Evolutionary conservation across 2,888 invertebrate species (phyloP).

Genomic region (Eupelmus urozonus): DNA sequence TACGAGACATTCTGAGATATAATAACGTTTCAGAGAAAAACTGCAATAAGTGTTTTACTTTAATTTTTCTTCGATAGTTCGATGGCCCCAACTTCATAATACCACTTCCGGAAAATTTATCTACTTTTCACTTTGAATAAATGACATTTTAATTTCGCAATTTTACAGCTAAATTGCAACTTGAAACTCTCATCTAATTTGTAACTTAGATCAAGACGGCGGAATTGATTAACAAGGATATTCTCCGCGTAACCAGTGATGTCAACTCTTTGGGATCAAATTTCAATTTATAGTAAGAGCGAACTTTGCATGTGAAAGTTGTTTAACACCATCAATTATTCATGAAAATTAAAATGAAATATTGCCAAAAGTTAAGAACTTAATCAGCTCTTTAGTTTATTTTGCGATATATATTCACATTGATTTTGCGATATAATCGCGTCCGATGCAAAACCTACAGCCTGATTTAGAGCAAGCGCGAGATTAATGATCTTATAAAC

Average conservation of each 20-base stretch:
- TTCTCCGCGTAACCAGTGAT: too few species aligned
- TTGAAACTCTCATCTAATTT: too few species aligned
- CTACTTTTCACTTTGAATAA: too few species aligned
- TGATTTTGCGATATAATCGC: background rate
- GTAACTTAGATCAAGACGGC: too few species aligned
- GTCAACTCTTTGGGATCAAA: background rate
- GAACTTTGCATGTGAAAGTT: conserved; percentile 5
- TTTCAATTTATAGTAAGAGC: conserved; percentile 6
- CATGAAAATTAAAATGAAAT: conserved; percentile 43
- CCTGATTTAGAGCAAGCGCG: background rate
- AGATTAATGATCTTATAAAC: conserved; percentile 1
- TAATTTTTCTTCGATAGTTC: too few species aligned
- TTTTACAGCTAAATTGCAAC: too few species aligned
- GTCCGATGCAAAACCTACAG: background rate
- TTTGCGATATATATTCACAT: background rate
- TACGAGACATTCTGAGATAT: background rate
- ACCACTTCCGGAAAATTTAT: too few species aligned
- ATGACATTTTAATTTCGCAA: too few species aligned
- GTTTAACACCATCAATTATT: conserved; percentile 38
- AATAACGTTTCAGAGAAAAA: background rate
- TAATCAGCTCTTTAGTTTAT: conserved; percentile 15
- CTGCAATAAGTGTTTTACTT: too few species aligned
- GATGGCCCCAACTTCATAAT: too few species aligned
- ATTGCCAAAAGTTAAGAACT: conserved; percentile 7
- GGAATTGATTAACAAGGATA: too few species aligned